Evolutionary conservation across 1,140 invertebrate species (phyloP).

Genomic region (Brachionus asplanchnoidis): DNA sequence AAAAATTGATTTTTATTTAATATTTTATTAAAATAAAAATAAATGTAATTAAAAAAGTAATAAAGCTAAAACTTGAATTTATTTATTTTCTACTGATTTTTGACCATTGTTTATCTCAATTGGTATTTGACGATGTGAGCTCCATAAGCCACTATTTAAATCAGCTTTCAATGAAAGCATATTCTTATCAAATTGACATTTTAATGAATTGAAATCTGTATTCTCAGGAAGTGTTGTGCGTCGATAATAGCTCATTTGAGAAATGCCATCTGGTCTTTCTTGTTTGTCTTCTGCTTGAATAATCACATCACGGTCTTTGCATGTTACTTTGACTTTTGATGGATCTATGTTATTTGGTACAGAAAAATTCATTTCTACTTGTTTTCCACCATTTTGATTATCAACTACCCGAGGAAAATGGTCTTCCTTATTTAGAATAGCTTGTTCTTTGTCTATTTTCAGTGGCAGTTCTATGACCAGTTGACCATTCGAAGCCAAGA

Average conservation of each 20-base stretch:
- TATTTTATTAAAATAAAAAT: not conserved
- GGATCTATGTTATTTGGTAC: constrained; percentile 23
- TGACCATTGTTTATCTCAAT: not conserved
- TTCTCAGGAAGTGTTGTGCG: not conserved
- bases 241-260: not conserved
- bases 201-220: constrained; percentile 3
- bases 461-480: constrained; percentile 20
- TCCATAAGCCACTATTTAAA: not conserved
- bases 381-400: not conserved
- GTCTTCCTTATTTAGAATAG: not conserved
- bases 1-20: too few species aligned
- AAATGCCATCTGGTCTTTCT: not conserved
- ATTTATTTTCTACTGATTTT: not conserved
- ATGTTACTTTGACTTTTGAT: not conserved
- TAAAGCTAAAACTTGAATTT: not conserved
- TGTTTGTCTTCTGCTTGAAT: constrained; percentile 2
- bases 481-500: not conserved
- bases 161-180: not conserved
- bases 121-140: not conserved
- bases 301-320: not conserved
- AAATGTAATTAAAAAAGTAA: not conserved
- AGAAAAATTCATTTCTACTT: not conserved
- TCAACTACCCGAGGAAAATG: not conserved
- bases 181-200: not conserved
- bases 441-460: not conserved